Conservation (phyloP, 2,113 vertebrate genomes). For the Menura novaehollandiae region DNA sequence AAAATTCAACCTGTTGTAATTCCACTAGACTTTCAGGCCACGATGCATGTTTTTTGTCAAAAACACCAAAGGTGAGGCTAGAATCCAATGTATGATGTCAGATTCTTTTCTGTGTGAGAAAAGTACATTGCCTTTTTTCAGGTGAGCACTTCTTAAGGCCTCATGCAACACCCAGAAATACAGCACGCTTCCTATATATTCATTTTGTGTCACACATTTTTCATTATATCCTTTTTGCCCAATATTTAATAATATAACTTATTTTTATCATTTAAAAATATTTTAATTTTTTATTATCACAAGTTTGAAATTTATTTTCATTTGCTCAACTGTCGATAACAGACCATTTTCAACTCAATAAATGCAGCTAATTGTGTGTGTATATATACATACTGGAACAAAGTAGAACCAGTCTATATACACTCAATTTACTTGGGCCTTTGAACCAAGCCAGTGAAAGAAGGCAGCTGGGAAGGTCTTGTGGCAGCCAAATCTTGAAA, state of each 20-base stretch:
- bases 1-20: not conserved
- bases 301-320: not conserved
- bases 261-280: not conserved
- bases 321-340: not conserved
- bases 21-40: not conserved
- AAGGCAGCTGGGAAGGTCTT: not conserved
- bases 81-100: not conserved
- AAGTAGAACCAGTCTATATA: not conserved
- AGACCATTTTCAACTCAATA: not conserved
- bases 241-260: not conserved
- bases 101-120: not conserved
- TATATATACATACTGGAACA: not conserved
- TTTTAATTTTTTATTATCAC: not conserved
- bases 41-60: not conserved
- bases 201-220: not conserved
- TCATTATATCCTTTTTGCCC: not conserved
- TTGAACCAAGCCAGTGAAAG: constrained; percentile 1
- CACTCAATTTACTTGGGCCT: not conserved
- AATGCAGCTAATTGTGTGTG: not conserved
- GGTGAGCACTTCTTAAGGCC: not conserved
- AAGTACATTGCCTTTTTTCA: not conserved
- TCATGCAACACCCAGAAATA: not conserved
- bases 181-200: not conserved
- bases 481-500: not conserved
- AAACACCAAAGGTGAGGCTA: not conserved